Percentiles rank a stretch among this genome's conserved stretches.
Evolutionary conservation across 2,113 vertebrate species (phyloP).

Genomic region (Rana temporaria): DNA sequence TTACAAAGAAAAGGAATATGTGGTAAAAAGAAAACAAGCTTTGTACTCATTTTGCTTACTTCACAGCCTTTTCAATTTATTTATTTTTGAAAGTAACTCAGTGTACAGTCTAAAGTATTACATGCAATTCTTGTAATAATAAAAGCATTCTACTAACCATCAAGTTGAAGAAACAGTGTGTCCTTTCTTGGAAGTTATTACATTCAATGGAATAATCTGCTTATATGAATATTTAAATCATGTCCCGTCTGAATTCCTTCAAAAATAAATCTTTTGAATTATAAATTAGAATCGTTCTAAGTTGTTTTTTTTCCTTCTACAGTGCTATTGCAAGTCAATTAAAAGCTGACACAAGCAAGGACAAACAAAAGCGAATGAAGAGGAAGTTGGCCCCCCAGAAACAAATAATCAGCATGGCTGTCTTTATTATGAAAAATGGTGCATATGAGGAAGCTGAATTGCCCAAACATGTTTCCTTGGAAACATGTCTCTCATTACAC

Average conservation of each 20-base stretch:
- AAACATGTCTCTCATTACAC: slow-evolving; percentile 42
- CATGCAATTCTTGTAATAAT: slow-evolving; percentile 50
- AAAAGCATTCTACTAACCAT: slow-evolving; percentile 50
- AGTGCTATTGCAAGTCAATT: slow-evolving; percentile 42
- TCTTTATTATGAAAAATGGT: slow-evolving; percentile 38
- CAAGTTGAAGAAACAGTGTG: slow-evolving; percentile 45
- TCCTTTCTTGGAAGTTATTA: slow-evolving; percentile 56
- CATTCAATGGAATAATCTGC: slow-evolving; percentile 53
- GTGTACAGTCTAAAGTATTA: slow-evolving; percentile 39
- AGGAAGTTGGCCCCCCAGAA: slow-evolving; percentile 33
- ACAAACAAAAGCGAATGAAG: slow-evolving; percentile 46
- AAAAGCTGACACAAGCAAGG: slow-evolving; percentile 47
- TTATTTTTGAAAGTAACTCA: slow-evolving; percentile 41
- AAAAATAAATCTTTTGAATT: slow-evolving; percentile 57
- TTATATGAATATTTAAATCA: slow-evolving; percentile 56
- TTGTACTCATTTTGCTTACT: background rate
- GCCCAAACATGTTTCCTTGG: slow-evolving; percentile 42
- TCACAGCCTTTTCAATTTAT: slow-evolving; percentile 17
- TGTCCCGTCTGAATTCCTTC: slow-evolving; percentile 45
- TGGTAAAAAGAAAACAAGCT: background rate
- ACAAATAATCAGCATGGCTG: slow-evolving; percentile 41
- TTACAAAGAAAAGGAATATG: background rate
- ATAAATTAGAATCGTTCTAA: slow-evolving; percentile 50
- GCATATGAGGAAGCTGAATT: slow-evolving; percentile 28
- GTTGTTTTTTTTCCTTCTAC: slow-evolving; percentile 23